Evolutionary conservation across 1,140 invertebrate species (phyloP), one percentile per base, ranked within the genome.

Genomic region (Wasmannia auropunctata): DNA sequence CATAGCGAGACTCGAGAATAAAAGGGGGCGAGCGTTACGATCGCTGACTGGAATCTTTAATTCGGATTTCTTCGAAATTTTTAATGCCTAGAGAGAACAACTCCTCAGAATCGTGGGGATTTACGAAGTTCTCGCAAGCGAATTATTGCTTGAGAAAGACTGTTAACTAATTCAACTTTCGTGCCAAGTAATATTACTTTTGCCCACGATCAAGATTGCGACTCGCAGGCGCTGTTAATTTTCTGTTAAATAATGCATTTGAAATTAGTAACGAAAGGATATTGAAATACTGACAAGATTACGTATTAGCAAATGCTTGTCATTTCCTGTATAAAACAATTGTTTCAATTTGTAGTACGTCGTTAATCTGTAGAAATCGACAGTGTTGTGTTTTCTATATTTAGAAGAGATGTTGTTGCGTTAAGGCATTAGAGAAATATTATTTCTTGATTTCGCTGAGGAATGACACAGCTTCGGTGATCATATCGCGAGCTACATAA

Each of bases 401-500:
- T 31, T n/a, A 56, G n/a, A n/a, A n/a, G n/a, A 74, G n/a, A n/a
- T 10, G 31, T 4, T 2, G 8, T 74, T 74, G n/a, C n/a, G n/a
- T n/a, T n/a, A n/a, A 54, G 56, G 7, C n/a, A 22, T 74, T 58
- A 75, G 11, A 56, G 34, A 58, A 40, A 58, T 58, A 40, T 28
- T 16, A 56, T 28, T 58, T 75, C n/a, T 75, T 6, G 51, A 40
- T 75, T 25, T 37, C 49, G 34, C n/a, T 25, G 22, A 75, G 34
- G 7, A 6, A 75, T 58, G 72, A 58, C 70, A 8, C 49, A 40
- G 49, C 31, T 25, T 40, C n/a, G 56, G 34, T 31, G 56, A 70
- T 75, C 51, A 49, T 72, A 46, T 72, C 16, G 19, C 31, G 8
- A 34, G 14, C 37, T 46, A 58, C 16, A 80, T 11, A 65, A 86